Evolutionary conservation across 2,888 invertebrate genomes (phyloP).

Genomic region (Rhamnusium bicolor): DNA sequence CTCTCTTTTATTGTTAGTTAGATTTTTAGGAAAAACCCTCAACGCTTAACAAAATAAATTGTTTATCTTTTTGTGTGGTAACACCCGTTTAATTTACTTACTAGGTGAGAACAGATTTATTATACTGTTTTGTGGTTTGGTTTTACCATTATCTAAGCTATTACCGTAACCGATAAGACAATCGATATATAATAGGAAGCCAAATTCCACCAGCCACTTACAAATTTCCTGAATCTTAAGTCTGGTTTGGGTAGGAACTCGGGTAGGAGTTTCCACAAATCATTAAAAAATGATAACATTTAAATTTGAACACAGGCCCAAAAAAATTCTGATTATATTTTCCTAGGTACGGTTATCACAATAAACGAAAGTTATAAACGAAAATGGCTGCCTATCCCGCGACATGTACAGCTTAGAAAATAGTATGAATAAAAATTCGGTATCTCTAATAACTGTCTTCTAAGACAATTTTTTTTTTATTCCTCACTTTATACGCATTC

Average conservation of each 20-base stretch:
- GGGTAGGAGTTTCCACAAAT: background rate
- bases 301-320: background rate
- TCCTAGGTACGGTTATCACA: background rate
- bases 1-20: too few relatives aligned
- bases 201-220: background rate
- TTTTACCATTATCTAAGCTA: slow-evolving; percentile 3
- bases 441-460: too few relatives aligned
- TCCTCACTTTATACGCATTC: too few relatives aligned
- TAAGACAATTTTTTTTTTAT: too few relatives aligned
- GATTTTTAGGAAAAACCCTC: slow-evolving; percentile 7
- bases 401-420: too few relatives aligned
- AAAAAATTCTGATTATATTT: background rate
- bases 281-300: background rate
- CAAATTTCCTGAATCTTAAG: background rate
- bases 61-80: background rate
- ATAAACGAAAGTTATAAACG: background rate
- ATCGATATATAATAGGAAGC: background rate
- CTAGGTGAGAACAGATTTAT: background rate
- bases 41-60: background rate
- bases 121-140: background rate
- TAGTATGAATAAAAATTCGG: too few relatives aligned
- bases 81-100: background rate
- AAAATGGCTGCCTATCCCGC: too few relatives aligned
- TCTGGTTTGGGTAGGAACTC: background rate
- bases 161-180: slow-evolving; percentile 2